Percentiles rank a stretch among this genome's conserved stretches.
Evolutionary conservation across 2,113 vertebrate genomes (phyloP).

Genomic region (Upupa epops): DNA sequence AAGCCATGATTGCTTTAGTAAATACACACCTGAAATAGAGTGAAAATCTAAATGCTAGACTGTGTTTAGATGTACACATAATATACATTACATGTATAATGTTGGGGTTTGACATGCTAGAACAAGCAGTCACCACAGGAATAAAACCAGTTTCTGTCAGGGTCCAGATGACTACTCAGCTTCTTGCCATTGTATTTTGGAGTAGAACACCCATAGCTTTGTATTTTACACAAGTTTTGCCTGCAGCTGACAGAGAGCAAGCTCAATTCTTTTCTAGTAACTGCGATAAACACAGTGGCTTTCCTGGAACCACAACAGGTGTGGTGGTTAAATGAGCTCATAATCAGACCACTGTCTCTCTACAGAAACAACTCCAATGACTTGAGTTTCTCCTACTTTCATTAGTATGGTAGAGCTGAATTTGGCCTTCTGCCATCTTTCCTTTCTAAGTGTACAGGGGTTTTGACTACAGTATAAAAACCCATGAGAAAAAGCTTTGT

Average conservation of each 20-base stretch:
- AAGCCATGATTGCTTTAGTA: neutral
- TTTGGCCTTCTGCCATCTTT: slow-evolving; percentile 11
- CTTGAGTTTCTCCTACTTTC: neutral
- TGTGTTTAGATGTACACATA: neutral
- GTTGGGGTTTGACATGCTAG: neutral
- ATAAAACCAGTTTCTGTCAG: slow-evolving; percentile 58
- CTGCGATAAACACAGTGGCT: neutral
- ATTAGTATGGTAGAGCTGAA: neutral
- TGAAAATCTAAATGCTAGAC: neutral
- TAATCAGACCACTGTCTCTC: neutral
- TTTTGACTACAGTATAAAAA: neutral
- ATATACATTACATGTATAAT: neutral
- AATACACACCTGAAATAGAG: neutral
- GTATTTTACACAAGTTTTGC: slow-evolving; percentile 62
- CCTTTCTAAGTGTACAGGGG: slow-evolving; percentile 10
- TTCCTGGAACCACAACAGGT: slow-evolving; percentile 14
- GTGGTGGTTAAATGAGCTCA: neutral
- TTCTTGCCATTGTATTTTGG: slow-evolving; percentile 61
- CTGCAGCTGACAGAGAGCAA: slow-evolving; percentile 56
- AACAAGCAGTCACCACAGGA: neutral
- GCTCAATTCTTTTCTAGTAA: slow-evolving; percentile 28
- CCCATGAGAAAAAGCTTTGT: neutral
- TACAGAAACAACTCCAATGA: neutral
- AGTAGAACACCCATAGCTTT: slow-evolving; percentile 70
- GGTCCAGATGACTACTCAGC: slow-evolving; percentile 77